phyloP scores from a whole-genome alignment of 35 echinoderm and acorn worm species.

The Diadema setosum region DNA sequence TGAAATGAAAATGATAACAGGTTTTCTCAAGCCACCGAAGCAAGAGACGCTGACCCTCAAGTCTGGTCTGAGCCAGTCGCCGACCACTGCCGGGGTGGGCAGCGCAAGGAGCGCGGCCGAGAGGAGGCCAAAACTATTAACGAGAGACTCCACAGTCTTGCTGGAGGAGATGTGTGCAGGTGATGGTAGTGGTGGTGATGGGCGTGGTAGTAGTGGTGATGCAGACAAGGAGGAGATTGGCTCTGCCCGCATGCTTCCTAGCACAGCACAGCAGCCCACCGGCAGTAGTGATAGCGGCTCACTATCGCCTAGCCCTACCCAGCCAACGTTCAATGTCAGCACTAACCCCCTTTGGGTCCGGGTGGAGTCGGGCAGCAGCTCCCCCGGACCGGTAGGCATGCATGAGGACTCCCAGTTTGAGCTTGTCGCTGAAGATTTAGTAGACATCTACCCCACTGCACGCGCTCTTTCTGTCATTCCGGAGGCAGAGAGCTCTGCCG shows the following conservation, averaged over 20 bases:
- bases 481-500: background rate
- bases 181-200: background rate
- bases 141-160: background rate
- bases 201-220: background rate
- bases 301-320: too few species aligned
- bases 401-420: background rate
- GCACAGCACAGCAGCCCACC: background rate
- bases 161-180: background rate
- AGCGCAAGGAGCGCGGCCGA: background rate
- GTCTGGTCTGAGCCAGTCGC: slow-evolving; percentile 20
- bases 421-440: background rate
- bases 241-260: background rate
- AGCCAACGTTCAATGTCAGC: too few species aligned
- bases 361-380: too few species aligned
- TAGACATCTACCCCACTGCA: background rate
- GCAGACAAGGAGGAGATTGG: background rate
- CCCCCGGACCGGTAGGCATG: too few species aligned
- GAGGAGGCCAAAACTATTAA: background rate
- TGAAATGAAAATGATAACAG: too few species aligned
- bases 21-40: slow-evolving; percentile 32
- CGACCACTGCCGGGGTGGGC: background rate
- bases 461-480: background rate
- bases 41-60: slow-evolving; percentile 16
- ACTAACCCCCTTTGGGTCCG: too few species aligned
- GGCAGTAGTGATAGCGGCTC: background rate